phyloP scores from a whole-genome alignment of 2,888 invertebrate genomes.

The Blera fallax region DNA sequence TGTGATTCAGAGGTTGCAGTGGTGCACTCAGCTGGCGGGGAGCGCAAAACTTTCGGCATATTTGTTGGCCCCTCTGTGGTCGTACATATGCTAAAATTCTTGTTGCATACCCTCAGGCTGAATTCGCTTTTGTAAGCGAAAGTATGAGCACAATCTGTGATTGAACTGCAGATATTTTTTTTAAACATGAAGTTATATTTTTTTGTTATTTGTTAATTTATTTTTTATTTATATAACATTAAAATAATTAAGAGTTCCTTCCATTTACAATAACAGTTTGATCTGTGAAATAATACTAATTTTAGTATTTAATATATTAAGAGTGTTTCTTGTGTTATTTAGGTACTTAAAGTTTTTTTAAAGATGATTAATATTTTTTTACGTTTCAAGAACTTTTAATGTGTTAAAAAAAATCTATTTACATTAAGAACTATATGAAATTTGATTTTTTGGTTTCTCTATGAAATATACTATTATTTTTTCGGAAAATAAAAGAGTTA shows the following conservation, averaged over 20 bases:
- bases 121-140: too few species aligned
- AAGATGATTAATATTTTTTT: not conserved
- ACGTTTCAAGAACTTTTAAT: not conserved
- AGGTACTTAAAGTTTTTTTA: not conserved
- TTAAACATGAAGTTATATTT: too few species aligned
- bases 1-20: too few species aligned
- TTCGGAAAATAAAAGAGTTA: not conserved
- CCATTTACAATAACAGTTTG: not conserved
- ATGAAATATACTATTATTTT: not conserved
- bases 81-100: too few species aligned
- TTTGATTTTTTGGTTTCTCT: not conserved
- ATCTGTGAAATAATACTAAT: not conserved
- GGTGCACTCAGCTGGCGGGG: too few species aligned
- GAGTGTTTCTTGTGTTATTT: not conserved
- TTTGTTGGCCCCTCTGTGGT: too few species aligned
- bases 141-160: too few species aligned
- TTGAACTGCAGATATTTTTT: not conserved
- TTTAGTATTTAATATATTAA: not conserved
- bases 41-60: too few species aligned
- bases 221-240: not conserved
- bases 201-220: not conserved
- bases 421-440: not conserved
- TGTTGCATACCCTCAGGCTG: too few species aligned
- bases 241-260: not conserved
- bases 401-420: not conserved